Evolutionary conservation across 2,797 vertebrate species (phyloP), one percentile per base, ranked within the genome.

Genomic region (Muraenolepis orangiensis): DNA sequence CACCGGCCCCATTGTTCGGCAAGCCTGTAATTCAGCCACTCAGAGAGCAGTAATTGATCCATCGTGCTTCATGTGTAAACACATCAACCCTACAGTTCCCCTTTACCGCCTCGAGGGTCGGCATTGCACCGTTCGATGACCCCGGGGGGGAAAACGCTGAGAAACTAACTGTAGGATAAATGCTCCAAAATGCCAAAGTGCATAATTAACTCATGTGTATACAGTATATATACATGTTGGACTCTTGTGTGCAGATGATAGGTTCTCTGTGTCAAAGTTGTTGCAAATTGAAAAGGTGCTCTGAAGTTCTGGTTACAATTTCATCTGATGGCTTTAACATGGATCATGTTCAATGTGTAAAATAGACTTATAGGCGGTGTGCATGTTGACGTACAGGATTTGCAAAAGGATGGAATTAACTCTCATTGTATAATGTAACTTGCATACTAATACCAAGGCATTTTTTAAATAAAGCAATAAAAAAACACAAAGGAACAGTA

Each of bases 41-140:
- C 28, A 20, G 51, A 6, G 29, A 28, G 64, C 26, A 66, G 28
- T 42, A 75, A 78, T 64, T n/a, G 71, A 64, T 81, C 79, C 72
- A 74, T 80, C 7, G 2, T 82, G 16, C 14, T 20, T 29, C 61
- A 8, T 66, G 36, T 42, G 42, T 8, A 12, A 14, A 11, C 8
- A 28, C 36, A 69, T 42, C 40, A 66, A 29, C 8, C 3, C 12
- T 57, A 14, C 64, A 31, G n/a, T 70, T 74, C 18, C 76, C 51
- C 20, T 23, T 57, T n/a, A 18, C 18, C 0, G 8, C 20, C 46
- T 6, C n/a, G 46, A 51, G 46, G 14, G 40, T 46, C 40, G 13
- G 46, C 46, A 51, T n/a, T 10, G 18, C 46, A 5, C 51, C 51
- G n/a, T 57, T n/a, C 20, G 51, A 10, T n/a, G 51, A 57, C 20